Evolutionary conservation across 2,797 vertebrate genomes (phyloP).

Genomic region (Anas flavirostris): DNA sequence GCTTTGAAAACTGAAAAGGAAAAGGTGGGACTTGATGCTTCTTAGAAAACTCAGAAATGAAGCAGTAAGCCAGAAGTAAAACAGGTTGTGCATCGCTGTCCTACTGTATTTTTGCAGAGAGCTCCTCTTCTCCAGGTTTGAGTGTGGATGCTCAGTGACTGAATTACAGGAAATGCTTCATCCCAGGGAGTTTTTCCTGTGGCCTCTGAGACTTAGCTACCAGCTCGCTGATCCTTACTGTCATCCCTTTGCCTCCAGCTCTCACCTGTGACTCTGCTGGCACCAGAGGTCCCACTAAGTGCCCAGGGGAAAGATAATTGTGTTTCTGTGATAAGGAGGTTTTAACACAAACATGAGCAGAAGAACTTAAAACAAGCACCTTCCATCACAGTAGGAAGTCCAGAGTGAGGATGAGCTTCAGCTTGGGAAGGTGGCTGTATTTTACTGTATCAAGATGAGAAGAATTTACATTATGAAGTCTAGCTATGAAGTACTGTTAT

Average conservation of each 20-base stretch:
- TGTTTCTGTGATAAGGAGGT: rapidly evolving
- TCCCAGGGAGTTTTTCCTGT: neutral
- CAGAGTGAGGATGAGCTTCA: neutral
- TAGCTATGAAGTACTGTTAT: neutral
- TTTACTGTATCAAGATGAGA: neutral
- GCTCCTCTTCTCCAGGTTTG: neutral
- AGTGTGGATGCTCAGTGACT: neutral
- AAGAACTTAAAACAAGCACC: neutral
- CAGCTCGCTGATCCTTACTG: neutral
- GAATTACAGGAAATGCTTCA: neutral
- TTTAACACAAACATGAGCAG: neutral
- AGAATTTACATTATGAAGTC: neutral
- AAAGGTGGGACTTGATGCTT: neutral
- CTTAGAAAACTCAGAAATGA: neutral
- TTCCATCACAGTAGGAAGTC: neutral
- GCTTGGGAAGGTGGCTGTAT: neutral
- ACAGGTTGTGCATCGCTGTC: neutral
- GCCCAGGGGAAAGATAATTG: rapidly evolving
- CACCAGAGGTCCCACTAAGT: neutral
- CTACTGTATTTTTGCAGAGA: neutral
- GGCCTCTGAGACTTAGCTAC: neutral
- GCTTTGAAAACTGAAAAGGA: neutral
- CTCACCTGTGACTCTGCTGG: neutral
- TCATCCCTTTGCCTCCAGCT: neutral
- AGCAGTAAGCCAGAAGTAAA: neutral